Conservation (phyloP, 92 coral and sea anemone species). For the Palythoa grandis region DNA sequence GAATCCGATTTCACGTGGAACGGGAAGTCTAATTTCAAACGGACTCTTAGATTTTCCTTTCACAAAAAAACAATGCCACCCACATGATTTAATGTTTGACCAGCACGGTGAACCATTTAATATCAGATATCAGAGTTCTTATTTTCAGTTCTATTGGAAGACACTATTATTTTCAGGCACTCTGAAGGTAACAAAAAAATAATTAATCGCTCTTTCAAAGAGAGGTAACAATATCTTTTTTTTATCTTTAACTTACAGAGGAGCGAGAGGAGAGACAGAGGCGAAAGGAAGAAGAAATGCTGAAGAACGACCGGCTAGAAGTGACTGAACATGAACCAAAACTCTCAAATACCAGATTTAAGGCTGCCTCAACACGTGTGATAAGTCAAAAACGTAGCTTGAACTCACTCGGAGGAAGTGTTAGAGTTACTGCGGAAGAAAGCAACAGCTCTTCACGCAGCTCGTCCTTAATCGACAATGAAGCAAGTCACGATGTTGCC, state of each 20-base stretch:
- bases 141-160: too few species aligned
- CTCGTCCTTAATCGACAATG: background rate
- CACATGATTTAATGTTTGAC: too few species aligned
- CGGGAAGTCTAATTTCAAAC: too few species aligned
- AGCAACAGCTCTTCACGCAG: constrained; percentile 34
- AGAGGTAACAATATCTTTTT: background rate
- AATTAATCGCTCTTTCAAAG: too few species aligned
- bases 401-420: background rate
- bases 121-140: too few species aligned
- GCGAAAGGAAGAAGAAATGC: constrained; percentile 12
- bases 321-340: background rate
- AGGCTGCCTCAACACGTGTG: constrained; percentile 3
- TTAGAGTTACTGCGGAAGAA: constrained; percentile 12
- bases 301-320: background rate
- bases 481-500: background rate
- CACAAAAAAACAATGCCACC: too few species aligned
- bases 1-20: too few species aligned
- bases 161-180: too few species aligned
- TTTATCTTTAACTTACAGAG: background rate
- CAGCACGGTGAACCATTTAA: too few species aligned
- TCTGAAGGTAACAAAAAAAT: too few species aligned
- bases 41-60: too few species aligned
- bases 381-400: constrained; percentile 8
- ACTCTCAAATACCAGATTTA: background rate
- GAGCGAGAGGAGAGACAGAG: constrained; percentile 36